Conservation (phyloP, 2,797 vertebrate species). For the Bufotes viridis region DNA sequence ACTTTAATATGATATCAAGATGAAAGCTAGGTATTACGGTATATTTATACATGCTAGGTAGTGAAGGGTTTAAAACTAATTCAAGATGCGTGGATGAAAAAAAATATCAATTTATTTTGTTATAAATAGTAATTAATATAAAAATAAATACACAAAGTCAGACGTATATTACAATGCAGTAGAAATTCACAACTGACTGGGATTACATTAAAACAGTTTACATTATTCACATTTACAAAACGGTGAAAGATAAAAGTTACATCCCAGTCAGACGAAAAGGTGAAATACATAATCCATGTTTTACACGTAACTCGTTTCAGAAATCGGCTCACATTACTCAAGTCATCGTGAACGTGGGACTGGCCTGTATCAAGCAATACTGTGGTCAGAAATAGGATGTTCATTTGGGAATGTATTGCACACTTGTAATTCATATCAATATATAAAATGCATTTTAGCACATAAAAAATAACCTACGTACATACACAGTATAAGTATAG, state of each 20-base stretch:
- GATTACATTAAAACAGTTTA: conserved; percentile 18
- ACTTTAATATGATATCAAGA: too few relatives aligned
- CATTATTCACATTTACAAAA: conserved; percentile 22
- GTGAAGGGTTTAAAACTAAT: not conserved
- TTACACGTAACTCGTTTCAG: not conserved
- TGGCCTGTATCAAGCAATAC: not conserved
- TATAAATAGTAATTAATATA: conserved; percentile 54
- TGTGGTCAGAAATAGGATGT: not conserved
- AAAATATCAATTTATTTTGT: conserved; percentile 34
- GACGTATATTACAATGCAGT: conserved; percentile 23
- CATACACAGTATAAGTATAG: not conserved
- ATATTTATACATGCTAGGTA: not conserved
- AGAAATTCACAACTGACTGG: not conserved
- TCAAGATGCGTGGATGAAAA: not conserved
- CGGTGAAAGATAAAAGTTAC: not conserved
- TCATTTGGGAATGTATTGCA: not conserved
- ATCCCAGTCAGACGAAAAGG: not conserved
- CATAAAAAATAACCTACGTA: not conserved
- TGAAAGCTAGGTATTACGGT: too few relatives aligned
- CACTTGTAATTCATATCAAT: not conserved
- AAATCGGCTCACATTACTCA: not conserved
- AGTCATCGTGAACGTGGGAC: not conserved
- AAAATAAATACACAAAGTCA: conserved; percentile 45
- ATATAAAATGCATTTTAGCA: not conserved
- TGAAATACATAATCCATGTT: not conserved